A percentile compares a stretch with the other conserved stretches of the same genome.
phyloP scores from a whole-genome alignment of 2,888 invertebrate species.

The Drosophila maculinotata region DNA sequence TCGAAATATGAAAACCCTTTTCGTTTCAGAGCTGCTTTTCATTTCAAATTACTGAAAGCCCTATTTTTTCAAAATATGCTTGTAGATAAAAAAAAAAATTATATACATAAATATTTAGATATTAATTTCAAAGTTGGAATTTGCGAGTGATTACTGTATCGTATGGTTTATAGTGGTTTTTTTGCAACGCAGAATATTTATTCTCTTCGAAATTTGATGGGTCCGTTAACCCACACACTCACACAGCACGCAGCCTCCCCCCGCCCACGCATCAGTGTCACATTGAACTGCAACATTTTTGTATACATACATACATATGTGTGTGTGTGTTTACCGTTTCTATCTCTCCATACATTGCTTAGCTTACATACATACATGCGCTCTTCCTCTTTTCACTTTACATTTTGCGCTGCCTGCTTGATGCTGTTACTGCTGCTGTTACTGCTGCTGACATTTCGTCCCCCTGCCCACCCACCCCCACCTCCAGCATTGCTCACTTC shows the following conservation, averaged over 20 bases:
- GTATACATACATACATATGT: neutral
- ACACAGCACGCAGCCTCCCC: neutral
- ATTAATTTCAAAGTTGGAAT: too few relatives aligned
- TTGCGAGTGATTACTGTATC: too few relatives aligned
- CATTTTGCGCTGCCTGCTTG: constrained; percentile 17
- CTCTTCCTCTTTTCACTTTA: constrained; percentile 21
- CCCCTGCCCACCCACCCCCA: neutral
- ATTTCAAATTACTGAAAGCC: too few relatives aligned
- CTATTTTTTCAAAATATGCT: too few relatives aligned
- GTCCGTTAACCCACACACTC: neutral
- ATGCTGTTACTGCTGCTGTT: neutral
- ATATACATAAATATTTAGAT: too few relatives aligned
- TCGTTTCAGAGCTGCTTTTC: too few relatives aligned
- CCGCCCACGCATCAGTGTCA: neutral
- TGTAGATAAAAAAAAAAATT: too few relatives aligned
- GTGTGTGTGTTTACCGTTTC: neutral
- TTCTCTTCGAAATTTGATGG: constrained; percentile 44
- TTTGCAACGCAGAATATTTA: neutral
- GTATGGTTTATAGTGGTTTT: too few relatives aligned
- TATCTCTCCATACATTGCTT: constrained; percentile 41
- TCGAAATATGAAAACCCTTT: too few relatives aligned
- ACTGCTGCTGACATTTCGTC: neutral
- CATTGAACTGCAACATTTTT: constrained; percentile 15
- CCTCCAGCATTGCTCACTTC: constrained; percentile 35
- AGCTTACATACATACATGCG: constrained; percentile 29